A percentile compares a stretch with the other conserved stretches of the same genome.
phyloP scores from a whole-genome alignment of 2,888 invertebrate genomes.

The Leptopilina myrica region DNA sequence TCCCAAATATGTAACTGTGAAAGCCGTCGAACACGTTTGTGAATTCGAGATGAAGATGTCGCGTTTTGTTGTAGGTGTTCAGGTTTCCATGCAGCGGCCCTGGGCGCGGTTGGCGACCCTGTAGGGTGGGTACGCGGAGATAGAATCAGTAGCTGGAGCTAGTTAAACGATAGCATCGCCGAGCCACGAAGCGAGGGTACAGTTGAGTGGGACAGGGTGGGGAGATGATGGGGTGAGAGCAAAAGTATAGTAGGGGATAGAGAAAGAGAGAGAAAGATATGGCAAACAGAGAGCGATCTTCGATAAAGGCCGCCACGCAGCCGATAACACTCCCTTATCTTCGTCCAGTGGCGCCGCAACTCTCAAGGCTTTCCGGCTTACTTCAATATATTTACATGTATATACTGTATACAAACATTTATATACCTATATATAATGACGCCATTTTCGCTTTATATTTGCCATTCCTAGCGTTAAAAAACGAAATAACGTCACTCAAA shows the following conservation, averaged over 20 bases:
- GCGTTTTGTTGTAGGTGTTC: conserved; percentile 50
- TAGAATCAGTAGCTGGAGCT: conserved; percentile 80
- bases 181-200: conserved; percentile 63
- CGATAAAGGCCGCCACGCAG: conserved; percentile 74
- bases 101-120: conserved; percentile 62
- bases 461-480: conserved; percentile 26
- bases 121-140: conserved; percentile 74
- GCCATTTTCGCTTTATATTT: conserved; percentile 47
- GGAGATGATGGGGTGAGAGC: conserved; percentile 59
- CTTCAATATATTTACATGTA: conserved; percentile 40
- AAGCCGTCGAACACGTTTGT: conserved; percentile 15
- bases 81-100: conserved; percentile 61
- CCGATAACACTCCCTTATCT: conserved; percentile 76
- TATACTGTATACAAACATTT: conserved; percentile 6
- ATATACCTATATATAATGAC: conserved; percentile 12
- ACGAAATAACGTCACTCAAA: conserved; percentile 8
- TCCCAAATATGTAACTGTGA: too few species aligned
- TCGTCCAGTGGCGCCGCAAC: conserved; percentile 76
- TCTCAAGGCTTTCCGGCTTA: conserved; percentile 73
- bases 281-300: conserved; percentile 78
- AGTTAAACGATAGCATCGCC: conserved; percentile 80
- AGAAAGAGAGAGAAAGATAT: conserved; percentile 64
- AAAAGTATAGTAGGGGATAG: conserved; percentile 61
- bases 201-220: conserved; percentile 60
- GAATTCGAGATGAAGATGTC: conserved; percentile 44